Evolutionary conservation across 2,113 vertebrate genomes (phyloP).

Genomic region (Herpetotheres cachinnans): DNA sequence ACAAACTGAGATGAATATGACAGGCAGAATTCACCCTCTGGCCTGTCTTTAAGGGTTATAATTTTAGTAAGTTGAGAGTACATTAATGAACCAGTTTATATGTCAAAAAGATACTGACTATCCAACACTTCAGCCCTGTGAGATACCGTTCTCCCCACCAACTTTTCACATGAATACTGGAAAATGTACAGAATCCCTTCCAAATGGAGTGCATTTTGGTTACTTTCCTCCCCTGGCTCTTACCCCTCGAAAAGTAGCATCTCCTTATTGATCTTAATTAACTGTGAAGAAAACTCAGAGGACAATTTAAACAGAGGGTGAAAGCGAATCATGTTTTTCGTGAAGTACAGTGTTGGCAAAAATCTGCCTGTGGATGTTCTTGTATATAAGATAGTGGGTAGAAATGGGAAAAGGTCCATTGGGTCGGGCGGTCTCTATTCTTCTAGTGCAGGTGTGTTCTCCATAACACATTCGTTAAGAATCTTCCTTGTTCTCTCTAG

Average conservation of each 20-base stretch:
- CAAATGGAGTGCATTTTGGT: background rate
- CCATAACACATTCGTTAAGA: background rate
- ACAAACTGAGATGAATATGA: background rate
- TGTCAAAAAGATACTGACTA: background rate
- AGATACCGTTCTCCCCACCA: background rate
- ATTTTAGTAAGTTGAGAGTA: background rate
- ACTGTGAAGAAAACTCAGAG: background rate
- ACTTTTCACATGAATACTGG: background rate
- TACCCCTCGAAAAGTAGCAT: background rate
- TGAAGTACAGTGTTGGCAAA: background rate
- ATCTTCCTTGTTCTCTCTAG: background rate
- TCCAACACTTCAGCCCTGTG: background rate
- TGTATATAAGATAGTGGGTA: background rate
- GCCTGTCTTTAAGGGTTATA: background rate
- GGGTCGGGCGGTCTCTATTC: rapidly evolving
- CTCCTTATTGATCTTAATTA: background rate
- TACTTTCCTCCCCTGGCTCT: background rate
- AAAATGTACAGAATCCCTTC: background rate
- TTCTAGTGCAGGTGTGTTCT: background rate
- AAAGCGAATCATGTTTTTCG: background rate
- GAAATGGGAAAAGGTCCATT: background rate
- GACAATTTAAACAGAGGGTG: background rate
- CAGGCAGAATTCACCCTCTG: background rate
- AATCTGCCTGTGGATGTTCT: background rate
- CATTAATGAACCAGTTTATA: background rate